Percentiles rank a stretch among this genome's conserved stretches.
phyloP scores from a whole-genome alignment of 2,113 vertebrate species.

The Amblyornis subalaris region DNA sequence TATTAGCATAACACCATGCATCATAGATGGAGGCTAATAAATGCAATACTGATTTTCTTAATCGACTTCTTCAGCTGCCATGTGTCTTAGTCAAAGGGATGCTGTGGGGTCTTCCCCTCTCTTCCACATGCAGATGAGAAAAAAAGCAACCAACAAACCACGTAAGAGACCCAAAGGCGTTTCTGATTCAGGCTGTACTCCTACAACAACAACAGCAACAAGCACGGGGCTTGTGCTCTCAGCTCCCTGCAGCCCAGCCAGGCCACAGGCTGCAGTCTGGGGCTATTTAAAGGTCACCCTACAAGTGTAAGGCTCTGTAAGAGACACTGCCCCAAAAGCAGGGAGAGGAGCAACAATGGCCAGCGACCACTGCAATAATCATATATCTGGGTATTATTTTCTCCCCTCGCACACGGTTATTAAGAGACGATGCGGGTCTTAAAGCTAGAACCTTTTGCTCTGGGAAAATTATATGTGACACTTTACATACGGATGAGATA shows the following conservation, averaged over 20 bases:
- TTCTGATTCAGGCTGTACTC: background rate
- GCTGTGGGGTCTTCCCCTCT: constrained; percentile 25
- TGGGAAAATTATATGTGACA: constrained; percentile 63
- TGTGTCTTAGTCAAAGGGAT: constrained; percentile 48
- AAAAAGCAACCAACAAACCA: background rate
- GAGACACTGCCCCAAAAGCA: background rate
- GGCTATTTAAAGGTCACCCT: background rate
- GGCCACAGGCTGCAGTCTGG: background rate
- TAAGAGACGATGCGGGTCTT: constrained; percentile 57
- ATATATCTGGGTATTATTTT: constrained; percentile 43
- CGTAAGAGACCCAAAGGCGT: background rate
- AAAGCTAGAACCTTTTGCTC: constrained; percentile 59
- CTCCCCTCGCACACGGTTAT: constrained; percentile 12
- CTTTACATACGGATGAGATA: constrained; percentile 72
- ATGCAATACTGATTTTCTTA: constrained; percentile 67
- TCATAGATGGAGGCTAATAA: constrained; percentile 65
- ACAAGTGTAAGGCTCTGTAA: background rate
- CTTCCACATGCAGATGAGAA: background rate
- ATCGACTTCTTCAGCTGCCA: constrained; percentile 40
- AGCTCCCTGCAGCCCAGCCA: background rate
- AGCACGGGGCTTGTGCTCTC: background rate
- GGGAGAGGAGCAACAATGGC: background rate
- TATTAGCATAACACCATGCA: constrained; percentile 66
- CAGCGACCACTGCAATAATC: constrained; percentile 10
- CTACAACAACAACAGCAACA: background rate